A percentile compares a stretch with the other conserved stretches of the same genome.
These are phyloP conservation scores for Mesorhabditis spiculigera DNA, from an alignment of 2,888 invertebrate genomes.

Conservation along the genomic window DNA sequence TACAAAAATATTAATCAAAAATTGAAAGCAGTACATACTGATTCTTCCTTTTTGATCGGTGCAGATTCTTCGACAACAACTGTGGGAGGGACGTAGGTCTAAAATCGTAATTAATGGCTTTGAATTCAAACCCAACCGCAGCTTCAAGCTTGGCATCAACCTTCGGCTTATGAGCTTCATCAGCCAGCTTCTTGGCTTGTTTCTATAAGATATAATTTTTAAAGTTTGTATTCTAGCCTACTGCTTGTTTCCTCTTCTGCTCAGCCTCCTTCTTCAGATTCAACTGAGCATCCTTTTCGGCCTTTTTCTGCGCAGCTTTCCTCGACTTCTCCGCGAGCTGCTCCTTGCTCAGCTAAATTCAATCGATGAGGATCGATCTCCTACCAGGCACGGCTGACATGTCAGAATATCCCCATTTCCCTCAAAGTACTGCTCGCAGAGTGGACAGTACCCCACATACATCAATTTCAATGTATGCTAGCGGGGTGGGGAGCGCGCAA, in stretches of 20 bases:
- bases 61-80: constrained; percentile 1
- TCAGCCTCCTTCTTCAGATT: background rate
- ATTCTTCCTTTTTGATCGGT: background rate
- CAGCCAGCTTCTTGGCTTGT: background rate
- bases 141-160: background rate
- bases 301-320: background rate
- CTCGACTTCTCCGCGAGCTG: background rate
- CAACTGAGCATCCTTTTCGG: constrained; percentile 6
- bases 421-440: too few species aligned
- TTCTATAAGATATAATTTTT: background rate
- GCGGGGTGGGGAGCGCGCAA: too few species aligned
- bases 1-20: background rate
- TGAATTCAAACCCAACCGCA: background rate
- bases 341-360: constrained; percentile 1
- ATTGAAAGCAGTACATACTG: background rate
- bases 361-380: too few species aligned
- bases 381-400: too few species aligned
- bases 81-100: background rate
- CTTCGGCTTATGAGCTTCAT: background rate
- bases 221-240: background rate
- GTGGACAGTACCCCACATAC: too few species aligned
- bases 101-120: background rate
- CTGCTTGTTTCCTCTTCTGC: constrained; percentile 1
- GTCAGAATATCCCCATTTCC: too few species aligned
- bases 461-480: too few species aligned